These are phyloP conservation scores for Cotesia chilonis DNA, from an alignment of 1,140 invertebrate species.

Conservation along the genomic window DNA sequence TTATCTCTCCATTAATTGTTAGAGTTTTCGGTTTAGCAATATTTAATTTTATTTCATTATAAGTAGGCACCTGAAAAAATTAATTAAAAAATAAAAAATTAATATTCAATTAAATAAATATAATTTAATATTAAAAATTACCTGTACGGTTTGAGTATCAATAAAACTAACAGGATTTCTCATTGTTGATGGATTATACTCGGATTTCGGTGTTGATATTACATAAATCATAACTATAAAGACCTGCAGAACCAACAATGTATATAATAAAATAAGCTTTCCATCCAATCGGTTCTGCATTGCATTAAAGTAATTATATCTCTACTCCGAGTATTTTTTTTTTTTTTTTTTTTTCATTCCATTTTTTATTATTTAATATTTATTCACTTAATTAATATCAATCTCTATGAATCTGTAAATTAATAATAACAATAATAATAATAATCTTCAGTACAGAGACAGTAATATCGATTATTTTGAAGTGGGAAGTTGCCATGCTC, in stretches of 20 bases:
- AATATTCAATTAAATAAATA: background rate
- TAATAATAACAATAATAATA: constrained; percentile 19
- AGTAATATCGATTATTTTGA: constrained; percentile 32
- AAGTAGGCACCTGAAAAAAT: constrained; percentile 24
- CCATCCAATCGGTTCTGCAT: constrained; percentile 62
- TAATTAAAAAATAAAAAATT: background rate
- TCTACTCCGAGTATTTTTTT: constrained; percentile 9
- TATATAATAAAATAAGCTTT: constrained; percentile 60
- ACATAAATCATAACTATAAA: constrained; percentile 63
- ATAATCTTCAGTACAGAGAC: constrained; percentile 15
- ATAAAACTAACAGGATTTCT: constrained; percentile 57
- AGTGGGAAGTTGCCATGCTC: constrained; percentile 32
- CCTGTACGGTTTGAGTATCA: constrained; percentile 52
- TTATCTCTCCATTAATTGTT: constrained; percentile 54
- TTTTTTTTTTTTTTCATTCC: constrained; percentile 22
- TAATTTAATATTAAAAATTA: constrained; percentile 34
- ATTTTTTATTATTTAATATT: constrained; percentile 4
- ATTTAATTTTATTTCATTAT: constrained; percentile 31
- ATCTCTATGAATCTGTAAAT: constrained; percentile 2
- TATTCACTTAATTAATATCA: background rate
- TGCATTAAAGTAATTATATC: constrained; percentile 45
- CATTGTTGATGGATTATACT: constrained; percentile 48
- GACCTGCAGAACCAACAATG: constrained; percentile 60
- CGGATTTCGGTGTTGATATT: constrained; percentile 56
- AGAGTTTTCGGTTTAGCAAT: constrained; percentile 52